These are phyloP conservation scores for Leucosticte australis DNA, from an alignment of 2,113 vertebrate species.

Conservation along the genomic window DNA sequence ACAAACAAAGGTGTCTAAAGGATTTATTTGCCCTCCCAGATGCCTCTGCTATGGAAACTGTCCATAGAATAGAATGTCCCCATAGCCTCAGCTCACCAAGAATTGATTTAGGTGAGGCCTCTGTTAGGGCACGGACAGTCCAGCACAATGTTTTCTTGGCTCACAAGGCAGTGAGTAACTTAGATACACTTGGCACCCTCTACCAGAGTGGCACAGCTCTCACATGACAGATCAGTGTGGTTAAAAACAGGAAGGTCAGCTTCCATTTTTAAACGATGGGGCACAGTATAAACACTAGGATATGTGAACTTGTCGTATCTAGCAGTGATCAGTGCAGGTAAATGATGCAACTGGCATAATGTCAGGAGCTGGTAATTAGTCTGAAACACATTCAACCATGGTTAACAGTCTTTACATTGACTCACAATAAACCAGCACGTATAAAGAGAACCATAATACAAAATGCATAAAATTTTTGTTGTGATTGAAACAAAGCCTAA, in stretches of 20 bases:
- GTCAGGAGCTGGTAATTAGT: not conserved
- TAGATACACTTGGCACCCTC: not conserved
- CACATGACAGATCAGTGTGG: not conserved
- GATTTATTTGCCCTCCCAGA: not conserved
- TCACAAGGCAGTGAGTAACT: not conserved
- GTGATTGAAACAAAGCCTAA: not conserved
- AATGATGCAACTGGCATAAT: not conserved
- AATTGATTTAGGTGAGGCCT: not conserved
- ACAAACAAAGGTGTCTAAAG: not conserved
- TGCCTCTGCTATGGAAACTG: not conserved
- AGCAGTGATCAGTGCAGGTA: not conserved
- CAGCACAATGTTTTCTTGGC: not conserved
- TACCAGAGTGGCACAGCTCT: not conserved
- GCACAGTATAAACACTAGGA: not conserved
- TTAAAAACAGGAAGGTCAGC: not conserved
- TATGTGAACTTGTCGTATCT: not conserved
- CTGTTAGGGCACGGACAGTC: not conserved
- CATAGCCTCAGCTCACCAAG: not conserved
- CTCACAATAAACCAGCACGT: not conserved
- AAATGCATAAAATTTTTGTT: not conserved
- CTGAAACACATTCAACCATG: not conserved
- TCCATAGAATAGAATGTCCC: not conserved
- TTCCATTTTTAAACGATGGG: not conserved
- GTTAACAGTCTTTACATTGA: not conserved
- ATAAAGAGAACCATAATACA: not conserved